phyloP scores from a whole-genome alignment of 2,797 vertebrate genomes.

The Acropternis orthonyx region DNA sequence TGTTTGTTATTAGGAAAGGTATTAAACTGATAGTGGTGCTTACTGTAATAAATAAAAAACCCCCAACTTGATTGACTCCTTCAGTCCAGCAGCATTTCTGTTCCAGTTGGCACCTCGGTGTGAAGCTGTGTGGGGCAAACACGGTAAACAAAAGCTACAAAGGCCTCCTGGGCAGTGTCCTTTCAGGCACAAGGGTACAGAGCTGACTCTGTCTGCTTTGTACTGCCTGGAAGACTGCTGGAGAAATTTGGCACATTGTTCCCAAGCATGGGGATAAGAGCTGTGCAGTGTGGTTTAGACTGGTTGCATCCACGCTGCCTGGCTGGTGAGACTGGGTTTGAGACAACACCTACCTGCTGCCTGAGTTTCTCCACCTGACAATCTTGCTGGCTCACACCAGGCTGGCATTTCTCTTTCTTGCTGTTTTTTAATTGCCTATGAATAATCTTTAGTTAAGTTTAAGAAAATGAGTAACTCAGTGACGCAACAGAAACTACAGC shows the following conservation, averaged over 20 bases:
- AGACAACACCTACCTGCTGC: neutral
- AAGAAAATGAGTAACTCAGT: slow-evolving; percentile 38
- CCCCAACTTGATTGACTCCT: neutral
- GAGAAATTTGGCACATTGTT: neutral
- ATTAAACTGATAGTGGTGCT: neutral
- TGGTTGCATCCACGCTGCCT: neutral
- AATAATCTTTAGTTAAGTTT: slow-evolving; percentile 19
- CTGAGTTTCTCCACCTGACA: neutral
- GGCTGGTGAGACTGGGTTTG: neutral
- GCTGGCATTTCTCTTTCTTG: neutral
- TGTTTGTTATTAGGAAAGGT: neutral
- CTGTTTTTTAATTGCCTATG: neutral
- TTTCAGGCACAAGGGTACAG: neutral
- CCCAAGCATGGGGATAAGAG: neutral
- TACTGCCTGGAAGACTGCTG: neutral
- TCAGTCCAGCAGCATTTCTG: neutral
- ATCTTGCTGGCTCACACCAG: neutral
- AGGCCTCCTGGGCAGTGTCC: neutral
- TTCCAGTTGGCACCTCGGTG: neutral
- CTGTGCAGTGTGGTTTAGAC: neutral
- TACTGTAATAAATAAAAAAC: neutral
- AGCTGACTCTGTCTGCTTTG: neutral
- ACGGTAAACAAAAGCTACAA: neutral
- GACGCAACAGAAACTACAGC: slow-evolving; percentile 5
- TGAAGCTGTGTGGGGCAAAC: neutral